Conservation (phyloP, 1,140 invertebrate genomes). For the Drosophila murphyi region DNA sequence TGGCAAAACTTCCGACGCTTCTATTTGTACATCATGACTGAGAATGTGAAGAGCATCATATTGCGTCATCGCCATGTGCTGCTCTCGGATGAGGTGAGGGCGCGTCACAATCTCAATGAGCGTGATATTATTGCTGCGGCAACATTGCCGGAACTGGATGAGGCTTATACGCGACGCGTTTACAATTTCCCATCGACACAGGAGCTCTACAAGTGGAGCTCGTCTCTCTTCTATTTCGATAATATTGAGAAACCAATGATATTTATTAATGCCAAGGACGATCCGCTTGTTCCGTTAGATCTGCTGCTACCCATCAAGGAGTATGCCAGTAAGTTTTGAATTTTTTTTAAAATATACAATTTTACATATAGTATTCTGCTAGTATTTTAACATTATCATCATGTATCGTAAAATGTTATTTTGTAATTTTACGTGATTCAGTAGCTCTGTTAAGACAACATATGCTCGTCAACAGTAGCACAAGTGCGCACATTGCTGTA, state of each 20-base stretch:
- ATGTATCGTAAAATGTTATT: neutral
- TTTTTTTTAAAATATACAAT: neutral
- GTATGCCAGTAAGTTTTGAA: slow-evolving; percentile 88
- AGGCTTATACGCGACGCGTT: slow-evolving; percentile 93
- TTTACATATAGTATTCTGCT: no score
- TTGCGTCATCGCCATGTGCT: slow-evolving; percentile 91
- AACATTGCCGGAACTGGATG: slow-evolving; percentile 94
- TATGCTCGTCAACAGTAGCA: neutral
- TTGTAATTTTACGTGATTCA: slow-evolving; percentile 3
- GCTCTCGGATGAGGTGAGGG: slow-evolving; percentile 90
- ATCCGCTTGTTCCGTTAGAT: slow-evolving; percentile 93
- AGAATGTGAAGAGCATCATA: slow-evolving; percentile 94
- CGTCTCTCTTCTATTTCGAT: slow-evolving; percentile 90
- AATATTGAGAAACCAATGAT: slow-evolving; percentile 93
- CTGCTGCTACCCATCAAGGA: slow-evolving; percentile 90
- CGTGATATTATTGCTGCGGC: slow-evolving; percentile 93
- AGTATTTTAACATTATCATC: neutral
- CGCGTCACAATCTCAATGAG: slow-evolving; percentile 89
- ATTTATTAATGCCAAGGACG: slow-evolving; percentile 94
- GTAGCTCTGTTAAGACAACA: slow-evolving; percentile 10
- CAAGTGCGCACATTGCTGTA: slow-evolving; percentile 64
- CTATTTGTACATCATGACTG: slow-evolving; percentile 96
- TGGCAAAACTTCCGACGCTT: slow-evolving; percentile 95
- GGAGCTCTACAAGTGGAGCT: slow-evolving; percentile 93
- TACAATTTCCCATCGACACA: slow-evolving; percentile 91